Base-by-base conservation (phyloP, 2,888 invertebrate species). In the Troglohyphantes excavatus region DNA sequence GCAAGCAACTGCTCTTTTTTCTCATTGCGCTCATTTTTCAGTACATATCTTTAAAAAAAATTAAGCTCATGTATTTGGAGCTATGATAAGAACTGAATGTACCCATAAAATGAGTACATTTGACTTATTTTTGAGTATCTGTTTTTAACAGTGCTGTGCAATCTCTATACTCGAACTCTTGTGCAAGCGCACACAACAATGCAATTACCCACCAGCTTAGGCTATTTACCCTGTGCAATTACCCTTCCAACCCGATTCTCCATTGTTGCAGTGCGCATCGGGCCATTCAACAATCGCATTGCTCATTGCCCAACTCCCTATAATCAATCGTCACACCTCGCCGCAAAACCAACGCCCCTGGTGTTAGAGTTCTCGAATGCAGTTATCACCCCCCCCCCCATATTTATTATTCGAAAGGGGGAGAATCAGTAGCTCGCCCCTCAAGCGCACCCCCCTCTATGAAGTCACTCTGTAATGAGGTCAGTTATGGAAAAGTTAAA, bases 401-500 rank as follows among this genome's bases (percentile, higher is more conserved):
- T 65, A 72, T 72, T 83, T 46, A 83, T 83, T 73, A 83, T 83
- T 73, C 65, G 21, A 19, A 53, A 53, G 70, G 70, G 82, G 70
- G 70, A n/a, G 53, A 53, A 85, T 85, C 78, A 33, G 85, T 85
- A 85, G 85, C 85, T 59, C 39, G 70, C 82, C 70, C 83, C 39
- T 27, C 61, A 19, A 43, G 21, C 33, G 26, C 75, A 53, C 61
- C 67, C 73, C 11, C 63, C 63, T 33, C 70, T 59, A 59, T 39
- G 70, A 59, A n/a, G 43, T 23, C 73, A 23, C 13, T 27, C 19
- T 43, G 59, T 89, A 82, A 89, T 89, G 82, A 89, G 82, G 67
- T 68, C 76, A 89, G 82, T 81, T 88, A 75, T 73, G 72, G 73
- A 88, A 88, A 87, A 73, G 65, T 67, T 81, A 81, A 81, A 88